Evolutionary conservation across 2,113 vertebrate species (phyloP).

Genomic region (Orcinus orca): DNA sequence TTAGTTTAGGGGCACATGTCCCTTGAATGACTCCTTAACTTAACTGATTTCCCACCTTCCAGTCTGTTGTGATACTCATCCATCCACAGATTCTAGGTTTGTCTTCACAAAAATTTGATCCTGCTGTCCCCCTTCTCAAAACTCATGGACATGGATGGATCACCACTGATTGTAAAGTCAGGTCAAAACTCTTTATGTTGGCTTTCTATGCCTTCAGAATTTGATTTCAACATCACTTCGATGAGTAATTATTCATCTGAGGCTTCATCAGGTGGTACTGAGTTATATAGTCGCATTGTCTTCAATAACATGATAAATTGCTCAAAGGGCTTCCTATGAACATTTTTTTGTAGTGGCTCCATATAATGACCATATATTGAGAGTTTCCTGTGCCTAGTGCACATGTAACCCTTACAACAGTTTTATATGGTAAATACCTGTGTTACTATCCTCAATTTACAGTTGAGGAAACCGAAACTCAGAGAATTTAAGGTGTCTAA

Average conservation of each 20-base stretch:
- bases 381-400: neutral
- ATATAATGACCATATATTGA: neutral
- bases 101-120: neutral
- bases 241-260: neutral
- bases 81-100: neutral
- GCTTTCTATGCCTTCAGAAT: neutral
- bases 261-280: neutral
- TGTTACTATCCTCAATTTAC: neutral
- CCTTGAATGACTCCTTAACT: neutral
- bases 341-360: neutral
- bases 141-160: neutral
- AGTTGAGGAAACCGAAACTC: neutral
- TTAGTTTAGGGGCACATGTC: neutral
- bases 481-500: neutral
- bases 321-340: neutral
- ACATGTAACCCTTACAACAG: neutral
- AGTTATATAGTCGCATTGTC: neutral
- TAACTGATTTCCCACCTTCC: neutral
- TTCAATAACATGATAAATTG: neutral
- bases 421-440: neutral
- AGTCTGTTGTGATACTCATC: neutral
- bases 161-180: neutral
- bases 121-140: neutral
- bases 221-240: slow-evolving; percentile 19
- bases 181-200: neutral